Percentiles rank a stretch among this genome's conserved stretches.
Conservation (phyloP, 2,888 invertebrate species). For the Seira ritae region DNA sequence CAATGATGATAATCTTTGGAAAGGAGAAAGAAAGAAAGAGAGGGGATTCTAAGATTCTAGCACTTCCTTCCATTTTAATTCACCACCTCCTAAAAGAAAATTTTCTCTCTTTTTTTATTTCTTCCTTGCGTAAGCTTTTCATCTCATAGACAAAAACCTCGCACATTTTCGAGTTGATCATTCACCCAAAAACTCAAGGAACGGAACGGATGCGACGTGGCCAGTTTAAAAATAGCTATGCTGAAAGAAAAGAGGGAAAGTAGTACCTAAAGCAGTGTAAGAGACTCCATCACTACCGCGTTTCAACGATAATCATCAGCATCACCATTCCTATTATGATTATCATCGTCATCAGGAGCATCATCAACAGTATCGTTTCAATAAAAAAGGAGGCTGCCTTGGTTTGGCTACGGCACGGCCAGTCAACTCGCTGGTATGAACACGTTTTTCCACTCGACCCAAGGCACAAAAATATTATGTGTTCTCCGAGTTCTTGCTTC, state of each 20-base stretch:
- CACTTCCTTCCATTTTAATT: conserved; percentile 23
- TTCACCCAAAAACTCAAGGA: conserved; percentile 12
- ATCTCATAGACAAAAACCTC: background rate
- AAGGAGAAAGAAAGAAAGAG: background rate
- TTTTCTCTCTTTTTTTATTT: background rate
- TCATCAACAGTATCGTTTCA: conserved; percentile 52
- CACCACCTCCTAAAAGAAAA: conserved; percentile 19
- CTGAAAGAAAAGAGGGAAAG: background rate
- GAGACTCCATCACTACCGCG: conserved; percentile 19
- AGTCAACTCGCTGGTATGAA: background rate
- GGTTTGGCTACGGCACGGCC: background rate
- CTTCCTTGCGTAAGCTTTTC: background rate
- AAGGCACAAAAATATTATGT: background rate
- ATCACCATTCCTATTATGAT: conserved; percentile 50
- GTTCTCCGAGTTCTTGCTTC: no score
- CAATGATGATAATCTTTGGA: conserved; percentile 46
- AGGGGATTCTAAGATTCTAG: conserved; percentile 13
- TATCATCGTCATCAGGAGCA: conserved; percentile 56
- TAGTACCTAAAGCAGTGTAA: background rate
- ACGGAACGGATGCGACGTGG: conserved; percentile 16
- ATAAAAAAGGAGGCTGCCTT: conserved; percentile 18
- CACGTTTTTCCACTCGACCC: conserved; percentile 14
- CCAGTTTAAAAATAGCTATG: conserved; percentile 13
- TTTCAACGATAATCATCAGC: conserved; percentile 27
- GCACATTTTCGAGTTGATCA: conserved; percentile 6